Conservation (phyloP, 2,888 invertebrate species). For the Germaria angustata region DNA sequence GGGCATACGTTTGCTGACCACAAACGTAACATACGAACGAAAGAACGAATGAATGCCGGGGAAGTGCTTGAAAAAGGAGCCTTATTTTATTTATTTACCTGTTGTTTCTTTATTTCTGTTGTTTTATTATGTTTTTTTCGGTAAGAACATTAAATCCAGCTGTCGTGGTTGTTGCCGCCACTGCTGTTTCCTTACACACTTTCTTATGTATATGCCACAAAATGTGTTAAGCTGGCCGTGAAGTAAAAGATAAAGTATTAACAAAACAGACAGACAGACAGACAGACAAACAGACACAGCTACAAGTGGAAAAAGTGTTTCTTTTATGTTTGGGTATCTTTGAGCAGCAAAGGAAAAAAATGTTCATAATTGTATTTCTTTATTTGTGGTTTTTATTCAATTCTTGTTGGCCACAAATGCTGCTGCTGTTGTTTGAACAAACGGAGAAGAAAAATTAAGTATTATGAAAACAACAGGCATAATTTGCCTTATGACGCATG, state of each 20-base stretch:
- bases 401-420: slow-evolving; percentile 51
- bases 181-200: slow-evolving; percentile 39
- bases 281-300: slow-evolving; percentile 20
- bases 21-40: not conserved
- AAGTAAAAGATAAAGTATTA: slow-evolving; percentile 60
- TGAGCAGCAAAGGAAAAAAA: not conserved
- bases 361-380: slow-evolving; percentile 45
- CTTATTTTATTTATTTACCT: slow-evolving; percentile 44
- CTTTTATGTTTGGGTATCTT: not conserved
- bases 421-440: slow-evolving; percentile 38
- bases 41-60: slow-evolving; percentile 3
- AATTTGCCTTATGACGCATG: slow-evolving; percentile 66
- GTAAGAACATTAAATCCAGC: slow-evolving; percentile 39
- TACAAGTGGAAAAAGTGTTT: slow-evolving; percentile 7
- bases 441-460: not conserved
- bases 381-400: slow-evolving; percentile 57
- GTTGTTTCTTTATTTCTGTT: slow-evolving; percentile 29
- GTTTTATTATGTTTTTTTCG: not conserved
- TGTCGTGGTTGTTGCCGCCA: slow-evolving; percentile 26
- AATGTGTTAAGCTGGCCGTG: slow-evolving; percentile 67
- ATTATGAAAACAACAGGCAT: slow-evolving; percentile 33
- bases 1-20: not conserved
- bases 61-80: slow-evolving; percentile 35
- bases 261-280: not conserved
- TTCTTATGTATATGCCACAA: slow-evolving; percentile 47